Evolutionary conservation across 2,797 vertebrate genomes (phyloP).

Genomic region (Mormyrus proboscirostris): DNA sequence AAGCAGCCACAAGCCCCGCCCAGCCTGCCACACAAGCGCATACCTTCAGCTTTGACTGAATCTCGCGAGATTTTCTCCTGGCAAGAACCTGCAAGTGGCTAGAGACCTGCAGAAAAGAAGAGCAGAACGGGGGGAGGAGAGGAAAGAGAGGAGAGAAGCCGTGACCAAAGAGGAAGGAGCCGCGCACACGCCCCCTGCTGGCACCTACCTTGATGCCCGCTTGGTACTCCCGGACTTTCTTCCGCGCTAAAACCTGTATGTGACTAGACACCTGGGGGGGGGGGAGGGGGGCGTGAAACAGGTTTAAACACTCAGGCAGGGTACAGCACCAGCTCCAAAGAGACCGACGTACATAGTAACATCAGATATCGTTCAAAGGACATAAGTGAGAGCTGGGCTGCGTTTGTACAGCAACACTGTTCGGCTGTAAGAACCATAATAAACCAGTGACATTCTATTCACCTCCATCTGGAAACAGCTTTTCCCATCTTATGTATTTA

Average conservation of each 20-base stretch:
- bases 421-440: not conserved
- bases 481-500: not conserved
- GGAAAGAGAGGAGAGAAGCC: conserved; percentile 34
- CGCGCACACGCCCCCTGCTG: conserved; percentile 17
- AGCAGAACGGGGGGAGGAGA: conserved; percentile 42
- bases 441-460: not conserved
- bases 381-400: not conserved
- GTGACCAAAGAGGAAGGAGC: conserved; percentile 61
- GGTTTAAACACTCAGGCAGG: conserved; percentile 36
- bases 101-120: conserved; percentile 84
- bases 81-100: conserved; percentile 98
- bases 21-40: conserved; percentile 42
- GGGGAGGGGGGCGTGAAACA: conserved; percentile 46
- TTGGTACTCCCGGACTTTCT: conserved; percentile 97
- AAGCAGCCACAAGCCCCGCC: conserved; percentile 24
- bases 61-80: conserved; percentile 93
- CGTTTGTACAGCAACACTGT: not conserved
- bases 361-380: not conserved
- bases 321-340: not conserved
- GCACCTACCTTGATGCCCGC: conserved; percentile 91
- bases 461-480: not conserved
- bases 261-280: conserved; percentile 88
- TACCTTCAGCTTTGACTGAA: conserved; percentile 98
- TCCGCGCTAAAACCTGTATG: conserved; percentile 98
- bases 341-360: not conserved